phyloP scores from a whole-genome alignment of 2,888 invertebrate genomes.

The Quadroppia sp. region DNA sequence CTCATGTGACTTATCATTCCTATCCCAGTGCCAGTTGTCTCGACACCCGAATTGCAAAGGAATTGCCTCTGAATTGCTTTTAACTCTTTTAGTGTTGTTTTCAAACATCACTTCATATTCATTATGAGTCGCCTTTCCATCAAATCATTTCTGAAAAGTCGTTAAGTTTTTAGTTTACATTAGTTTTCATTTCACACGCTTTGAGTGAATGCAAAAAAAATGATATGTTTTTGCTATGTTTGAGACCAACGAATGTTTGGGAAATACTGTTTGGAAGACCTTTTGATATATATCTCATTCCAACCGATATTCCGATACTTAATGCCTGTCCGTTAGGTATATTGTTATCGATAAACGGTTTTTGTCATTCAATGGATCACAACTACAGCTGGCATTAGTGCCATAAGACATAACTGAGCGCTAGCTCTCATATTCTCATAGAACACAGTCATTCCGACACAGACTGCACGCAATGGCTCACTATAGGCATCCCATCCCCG shows the following conservation, averaged over 20 bases:
- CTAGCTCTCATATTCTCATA: background rate
- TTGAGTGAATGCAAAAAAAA: background rate
- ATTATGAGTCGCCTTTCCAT: background rate
- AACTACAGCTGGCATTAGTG: background rate
- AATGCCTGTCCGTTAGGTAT: background rate
- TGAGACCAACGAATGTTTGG: background rate
- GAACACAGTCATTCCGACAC: slow-evolving; percentile 1
- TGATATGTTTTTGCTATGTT: background rate
- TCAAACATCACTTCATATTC: background rate
- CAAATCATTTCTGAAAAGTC: too few species aligned
- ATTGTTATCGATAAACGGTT: slow-evolving; percentile 9
- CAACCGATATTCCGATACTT: background rate
- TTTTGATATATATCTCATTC: background rate
- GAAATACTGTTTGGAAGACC: background rate
- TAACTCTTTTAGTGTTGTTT: background rate
- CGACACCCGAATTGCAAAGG: slow-evolving; percentile 59
- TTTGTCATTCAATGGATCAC: background rate
- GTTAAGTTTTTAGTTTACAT: background rate
- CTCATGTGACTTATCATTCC: slow-evolving; percentile 58
- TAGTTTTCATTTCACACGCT: background rate
- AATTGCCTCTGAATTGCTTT: background rate
- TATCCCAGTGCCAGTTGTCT: slow-evolving; percentile 68
- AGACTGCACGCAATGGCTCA: background rate
- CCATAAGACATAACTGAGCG: background rate
- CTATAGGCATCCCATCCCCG: background rate